Conservation (phyloP, 2,797 vertebrate genomes). For the Sebastes nivosus region DNA sequence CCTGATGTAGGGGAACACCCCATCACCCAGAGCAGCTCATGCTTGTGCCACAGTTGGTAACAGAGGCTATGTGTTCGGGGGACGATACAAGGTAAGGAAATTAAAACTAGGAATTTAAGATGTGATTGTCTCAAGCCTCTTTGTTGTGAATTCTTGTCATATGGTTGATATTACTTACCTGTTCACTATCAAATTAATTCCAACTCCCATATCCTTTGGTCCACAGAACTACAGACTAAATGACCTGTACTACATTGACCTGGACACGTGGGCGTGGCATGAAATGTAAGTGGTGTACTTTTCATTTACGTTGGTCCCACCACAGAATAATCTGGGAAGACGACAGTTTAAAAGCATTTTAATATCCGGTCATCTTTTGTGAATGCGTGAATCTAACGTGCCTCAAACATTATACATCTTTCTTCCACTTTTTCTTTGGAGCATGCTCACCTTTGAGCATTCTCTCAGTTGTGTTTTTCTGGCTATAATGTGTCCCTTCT, state of each 20-base stretch:
- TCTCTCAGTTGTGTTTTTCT: background rate
- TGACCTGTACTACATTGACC: conserved; percentile 91
- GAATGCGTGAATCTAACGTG: background rate
- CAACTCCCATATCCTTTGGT: background rate
- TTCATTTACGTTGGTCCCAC: background rate
- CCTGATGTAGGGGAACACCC: conserved; percentile 86
- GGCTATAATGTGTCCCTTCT: background rate
- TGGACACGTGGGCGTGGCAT: conserved; percentile 96
- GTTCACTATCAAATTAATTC: background rate
- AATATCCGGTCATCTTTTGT: background rate
- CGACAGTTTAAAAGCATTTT: rapidly evolving
- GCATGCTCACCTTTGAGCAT: background rate
- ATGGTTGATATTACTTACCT: background rate
- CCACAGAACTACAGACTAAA: conserved; percentile 92
- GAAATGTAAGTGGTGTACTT: conserved; percentile 86
- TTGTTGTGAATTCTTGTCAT: background rate
- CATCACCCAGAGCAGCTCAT: conserved; percentile 93
- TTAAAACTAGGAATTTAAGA: background rate
- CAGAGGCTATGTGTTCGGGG: conserved; percentile 94
- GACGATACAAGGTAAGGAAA: conserved; percentile 88
- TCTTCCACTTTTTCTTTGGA: background rate
- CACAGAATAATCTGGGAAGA: background rate
- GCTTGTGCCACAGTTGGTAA: conserved; percentile 92
- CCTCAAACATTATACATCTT: background rate
- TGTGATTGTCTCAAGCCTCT: background rate